These are phyloP conservation scores for Pterostichus niger DNA, from an alignment of 2,888 invertebrate species.

Conservation along the genomic window DNA sequence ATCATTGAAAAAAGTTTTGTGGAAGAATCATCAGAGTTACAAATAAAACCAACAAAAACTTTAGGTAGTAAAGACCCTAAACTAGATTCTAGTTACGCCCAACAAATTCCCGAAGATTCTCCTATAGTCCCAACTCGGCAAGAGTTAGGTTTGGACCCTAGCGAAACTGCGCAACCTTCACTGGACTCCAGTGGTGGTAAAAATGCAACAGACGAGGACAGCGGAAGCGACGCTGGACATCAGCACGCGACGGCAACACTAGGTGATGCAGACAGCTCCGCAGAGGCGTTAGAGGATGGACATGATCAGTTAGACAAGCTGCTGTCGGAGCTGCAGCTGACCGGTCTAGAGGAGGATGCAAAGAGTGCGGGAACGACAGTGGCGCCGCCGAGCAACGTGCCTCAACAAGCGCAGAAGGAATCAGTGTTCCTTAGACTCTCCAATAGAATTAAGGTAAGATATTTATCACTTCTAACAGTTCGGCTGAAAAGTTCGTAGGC, in stretches of 20 bases:
- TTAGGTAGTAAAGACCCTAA: conserved; percentile 71
- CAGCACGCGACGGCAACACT: conserved; percentile 66
- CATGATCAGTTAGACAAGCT: conserved; percentile 79
- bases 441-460: conserved; percentile 93
- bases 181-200: conserved; percentile 49
- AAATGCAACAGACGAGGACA: conserved; percentile 49
- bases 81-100: conserved; percentile 69
- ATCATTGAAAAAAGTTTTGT: conserved; percentile 55
- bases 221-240: conserved; percentile 42
- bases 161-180: conserved; percentile 58
- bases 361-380: conserved; percentile 72
- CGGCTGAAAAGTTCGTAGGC: too few relatives aligned
- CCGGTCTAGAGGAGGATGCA: conserved; percentile 60
- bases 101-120: conserved; percentile 67
- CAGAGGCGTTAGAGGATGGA: conserved; percentile 74
- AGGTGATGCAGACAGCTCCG: conserved; percentile 69
- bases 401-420: conserved; percentile 86
- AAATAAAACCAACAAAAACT: conserved; percentile 77
- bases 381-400: conserved; percentile 74
- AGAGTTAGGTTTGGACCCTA: conserved; percentile 63
- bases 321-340: conserved; percentile 80
- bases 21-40: conserved; percentile 67
- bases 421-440: conserved; percentile 97
- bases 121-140: conserved; percentile 65
- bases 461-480: conserved; percentile 58